Evolutionary conservation across 1,140 invertebrate species (phyloP).

Genomic region (Drosophila equinoxialis): DNA sequence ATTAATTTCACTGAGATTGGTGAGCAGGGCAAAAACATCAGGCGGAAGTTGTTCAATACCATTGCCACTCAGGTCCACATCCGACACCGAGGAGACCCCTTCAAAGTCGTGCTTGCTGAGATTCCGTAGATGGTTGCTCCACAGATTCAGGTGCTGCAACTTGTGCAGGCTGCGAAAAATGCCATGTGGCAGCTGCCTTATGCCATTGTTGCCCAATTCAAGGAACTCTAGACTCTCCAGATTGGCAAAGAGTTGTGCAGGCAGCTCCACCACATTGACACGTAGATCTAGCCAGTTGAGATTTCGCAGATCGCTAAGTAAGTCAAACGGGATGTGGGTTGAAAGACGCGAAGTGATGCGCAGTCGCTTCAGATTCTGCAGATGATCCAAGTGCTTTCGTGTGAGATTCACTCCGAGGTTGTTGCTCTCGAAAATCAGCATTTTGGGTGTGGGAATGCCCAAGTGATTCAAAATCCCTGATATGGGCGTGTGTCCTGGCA

Average conservation of each 20-base stretch:
- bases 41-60: slow-evolving; percentile 85
- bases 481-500: slow-evolving; percentile 67
- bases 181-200: slow-evolving; percentile 85
- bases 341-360: slow-evolving; percentile 66
- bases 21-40: slow-evolving; percentile 85
- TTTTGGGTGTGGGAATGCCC: slow-evolving; percentile 60
- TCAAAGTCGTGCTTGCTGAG: slow-evolving; percentile 85
- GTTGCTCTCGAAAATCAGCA: slow-evolving; percentile 69
- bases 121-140: slow-evolving; percentile 86
- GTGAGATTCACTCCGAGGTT: slow-evolving; percentile 73
- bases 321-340: slow-evolving; percentile 84
- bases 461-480: slow-evolving; percentile 62
- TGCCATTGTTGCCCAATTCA: slow-evolving; percentile 86
- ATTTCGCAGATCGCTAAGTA: slow-evolving; percentile 85
- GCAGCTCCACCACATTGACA: slow-evolving; percentile 85
- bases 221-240: slow-evolving; percentile 85
- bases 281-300: slow-evolving; percentile 85
- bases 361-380: slow-evolving; percentile 63
- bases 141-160: slow-evolving; percentile 85
- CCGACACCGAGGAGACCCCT: slow-evolving; percentile 84
- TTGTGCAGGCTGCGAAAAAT: slow-evolving; percentile 86
- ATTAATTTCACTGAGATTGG: slow-evolving; percentile 85
- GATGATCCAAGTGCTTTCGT: slow-evolving; percentile 58
- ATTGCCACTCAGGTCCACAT: slow-evolving; percentile 86
- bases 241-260: slow-evolving; percentile 84